phyloP scores from a whole-genome alignment of 1,140 invertebrate species.

The Drosophila saltans region DNA sequence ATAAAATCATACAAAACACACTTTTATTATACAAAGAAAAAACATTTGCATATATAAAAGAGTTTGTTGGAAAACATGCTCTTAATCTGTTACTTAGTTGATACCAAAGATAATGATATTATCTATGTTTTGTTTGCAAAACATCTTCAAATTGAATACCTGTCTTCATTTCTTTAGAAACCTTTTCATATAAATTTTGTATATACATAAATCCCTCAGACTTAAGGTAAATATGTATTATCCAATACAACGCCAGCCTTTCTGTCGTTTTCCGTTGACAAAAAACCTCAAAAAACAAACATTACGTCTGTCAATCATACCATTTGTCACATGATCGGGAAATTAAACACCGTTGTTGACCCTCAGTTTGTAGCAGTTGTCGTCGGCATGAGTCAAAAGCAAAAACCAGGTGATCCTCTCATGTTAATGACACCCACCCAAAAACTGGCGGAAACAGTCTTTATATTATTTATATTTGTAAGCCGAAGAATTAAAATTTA shows the following conservation, averaged over 20 bases:
- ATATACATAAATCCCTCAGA: too few species aligned
- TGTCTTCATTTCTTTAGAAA: too few species aligned
- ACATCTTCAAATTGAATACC: too few species aligned
- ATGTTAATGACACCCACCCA: conserved; percentile 14
- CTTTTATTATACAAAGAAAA: too few species aligned
- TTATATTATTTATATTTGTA: conserved; percentile 35
- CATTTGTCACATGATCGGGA: conserved; percentile 45
- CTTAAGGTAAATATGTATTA: too few species aligned
- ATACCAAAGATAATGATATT: too few species aligned
- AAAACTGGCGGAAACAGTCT: conserved; percentile 21
- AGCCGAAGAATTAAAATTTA: conserved; percentile 29
- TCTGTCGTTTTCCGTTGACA: background rate
- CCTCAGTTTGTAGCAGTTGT: background rate
- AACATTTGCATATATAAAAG: background rate
- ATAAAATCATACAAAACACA: background rate
- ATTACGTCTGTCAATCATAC: conserved; percentile 37
- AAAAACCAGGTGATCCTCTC: conserved; percentile 20
- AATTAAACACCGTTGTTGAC: background rate
- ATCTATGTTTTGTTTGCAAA: too few species aligned
- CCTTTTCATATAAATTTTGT: too few species aligned
- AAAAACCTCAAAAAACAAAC: background rate
- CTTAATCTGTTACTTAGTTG: too few species aligned
- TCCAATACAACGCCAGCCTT: background rate
- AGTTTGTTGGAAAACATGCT: background rate
- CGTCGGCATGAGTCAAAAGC: background rate